Conservation (phyloP, 2,888 invertebrate genomes). For the Lycia hirtaria region DNA sequence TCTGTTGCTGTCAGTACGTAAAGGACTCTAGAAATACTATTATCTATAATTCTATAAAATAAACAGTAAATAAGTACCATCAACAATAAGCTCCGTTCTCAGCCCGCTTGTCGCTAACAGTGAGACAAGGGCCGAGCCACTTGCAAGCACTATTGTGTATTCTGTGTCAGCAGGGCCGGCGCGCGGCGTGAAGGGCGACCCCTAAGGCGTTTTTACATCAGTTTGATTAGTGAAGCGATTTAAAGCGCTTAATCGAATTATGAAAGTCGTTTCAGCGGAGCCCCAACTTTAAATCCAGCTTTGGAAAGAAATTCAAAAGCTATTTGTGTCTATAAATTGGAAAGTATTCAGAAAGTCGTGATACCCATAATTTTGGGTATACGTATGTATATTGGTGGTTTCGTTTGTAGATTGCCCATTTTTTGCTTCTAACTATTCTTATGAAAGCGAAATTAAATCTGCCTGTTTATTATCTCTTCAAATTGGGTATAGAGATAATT, state of each 20-base stretch:
- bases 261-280: conserved; percentile 39
- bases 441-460: too few species aligned
- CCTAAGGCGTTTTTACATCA: conserved; percentile 57
- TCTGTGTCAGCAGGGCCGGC: conserved; percentile 32
- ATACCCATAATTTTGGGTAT: conserved; percentile 12
- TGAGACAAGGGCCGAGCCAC: conserved; percentile 9
- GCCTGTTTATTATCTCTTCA: too few species aligned
- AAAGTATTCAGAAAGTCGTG: conserved; percentile 10
- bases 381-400: neutral
- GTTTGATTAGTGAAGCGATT: conserved; percentile 40
- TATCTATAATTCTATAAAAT: neutral
- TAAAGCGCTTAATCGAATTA: conserved; percentile 41
- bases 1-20: conserved; percentile 13
- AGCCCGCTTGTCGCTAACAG: conserved; percentile 18
- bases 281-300: conserved; percentile 23
- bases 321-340: conserved; percentile 20
- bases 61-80: neutral
- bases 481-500: too few species aligned
- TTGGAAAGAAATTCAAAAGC: conserved; percentile 30
- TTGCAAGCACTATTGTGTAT: neutral
- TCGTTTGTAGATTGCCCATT: too few species aligned
- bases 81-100: neutral
- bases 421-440: too few species aligned
- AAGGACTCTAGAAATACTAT: conserved; percentile 2
- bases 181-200: conserved; percentile 52